Base-by-base conservation (phyloP, 2,888 invertebrate genomes). In the Cyaniris semiargus region DNA sequence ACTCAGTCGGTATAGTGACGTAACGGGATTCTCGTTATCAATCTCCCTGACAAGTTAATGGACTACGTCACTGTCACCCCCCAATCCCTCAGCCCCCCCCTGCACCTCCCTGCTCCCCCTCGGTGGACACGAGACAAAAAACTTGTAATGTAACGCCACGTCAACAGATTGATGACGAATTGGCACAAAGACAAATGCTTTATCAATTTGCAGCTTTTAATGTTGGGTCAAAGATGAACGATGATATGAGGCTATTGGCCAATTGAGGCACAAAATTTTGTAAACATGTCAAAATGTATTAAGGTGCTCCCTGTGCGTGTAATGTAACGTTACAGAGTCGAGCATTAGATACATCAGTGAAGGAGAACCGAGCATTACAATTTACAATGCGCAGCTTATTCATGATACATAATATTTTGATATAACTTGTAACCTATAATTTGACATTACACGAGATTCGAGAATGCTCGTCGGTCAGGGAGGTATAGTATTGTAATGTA, bases 41-140 rank as follows among this genome's bases (percentile, higher is more conserved):
- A 66, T 66, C 66, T 66, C 66, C 15, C 15, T 66, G 66, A 66
- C 66, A 66, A 66, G 66, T 31, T 66, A 66, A 66, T 66, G 66
- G 66, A 66, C 66, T 66, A 31, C 66, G 31, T 31, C 66, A 66
- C 27, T 5, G 66, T 66, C 66, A 5, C 58, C 21, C 21, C n/a
- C 44, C 58, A 0, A 0, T 2, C 58, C 58, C 18, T 18, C 0
- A 4, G n/a, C n/a, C n/a, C 4, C 23, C 8, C 8, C 4, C 21
- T 23, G 1, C 23, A 3, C 60, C 6, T n/a, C 8, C 58, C 18
- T 3, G 1, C 60, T 8, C 4, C 60, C 21, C 60, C 21, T 8
- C 3, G 58, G n/a, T 21, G 27, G 66, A 66, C 53, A 53, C 27
- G 66, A 66, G 66, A 66, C 66, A 66, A 66, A 66, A 66, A 66